Evolutionary conservation across 2,888 invertebrate species (phyloP).

Genomic region (Auanema freiburgensis): DNA sequence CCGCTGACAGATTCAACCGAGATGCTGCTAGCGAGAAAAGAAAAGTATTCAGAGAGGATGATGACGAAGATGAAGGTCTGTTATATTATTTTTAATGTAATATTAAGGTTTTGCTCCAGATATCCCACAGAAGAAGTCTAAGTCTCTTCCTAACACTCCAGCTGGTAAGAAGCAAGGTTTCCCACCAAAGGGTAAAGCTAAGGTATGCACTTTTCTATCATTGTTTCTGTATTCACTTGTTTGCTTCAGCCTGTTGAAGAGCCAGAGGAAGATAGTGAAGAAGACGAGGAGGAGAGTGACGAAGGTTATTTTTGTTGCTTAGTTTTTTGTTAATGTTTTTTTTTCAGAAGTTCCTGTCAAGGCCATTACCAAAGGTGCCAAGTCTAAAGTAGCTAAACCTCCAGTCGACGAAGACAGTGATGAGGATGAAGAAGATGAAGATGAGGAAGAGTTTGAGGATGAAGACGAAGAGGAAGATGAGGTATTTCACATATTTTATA

Average conservation of each 20-base stretch:
- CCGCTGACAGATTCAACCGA: conserved; percentile 9
- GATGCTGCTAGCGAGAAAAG: conserved; percentile 31
- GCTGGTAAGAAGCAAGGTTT: conserved; percentile 23
- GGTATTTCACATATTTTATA: conserved; percentile 1
- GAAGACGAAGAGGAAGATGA: conserved; percentile 30
- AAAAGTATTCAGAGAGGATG: conserved; percentile 33
- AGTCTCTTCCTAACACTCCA: conserved; percentile 25
- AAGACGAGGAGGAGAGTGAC: conserved; percentile 26
- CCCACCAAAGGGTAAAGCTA: too few relatives aligned
- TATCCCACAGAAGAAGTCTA: conserved; percentile 8
- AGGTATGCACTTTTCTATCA: too few relatives aligned
- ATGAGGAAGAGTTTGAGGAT: conserved; percentile 6
- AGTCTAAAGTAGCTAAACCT: conserved; percentile 1
- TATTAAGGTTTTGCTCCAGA: conserved; percentile 4
- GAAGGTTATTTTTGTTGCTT: background rate
- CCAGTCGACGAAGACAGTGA: conserved; percentile 19
- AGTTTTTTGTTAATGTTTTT: conserved; percentile 4
- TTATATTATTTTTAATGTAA: conserved; percentile 8
- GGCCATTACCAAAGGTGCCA: too few relatives aligned
- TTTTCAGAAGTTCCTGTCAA: background rate
- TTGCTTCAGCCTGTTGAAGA: background rate
- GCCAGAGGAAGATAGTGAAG: conserved; percentile 16
- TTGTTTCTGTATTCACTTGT: background rate
- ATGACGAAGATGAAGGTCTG: conserved; percentile 35
- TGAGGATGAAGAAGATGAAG: conserved; percentile 34